Evolutionary conservation across 2,113 vertebrate genomes (phyloP).

Genomic region (Charadrius vociferus): DNA sequence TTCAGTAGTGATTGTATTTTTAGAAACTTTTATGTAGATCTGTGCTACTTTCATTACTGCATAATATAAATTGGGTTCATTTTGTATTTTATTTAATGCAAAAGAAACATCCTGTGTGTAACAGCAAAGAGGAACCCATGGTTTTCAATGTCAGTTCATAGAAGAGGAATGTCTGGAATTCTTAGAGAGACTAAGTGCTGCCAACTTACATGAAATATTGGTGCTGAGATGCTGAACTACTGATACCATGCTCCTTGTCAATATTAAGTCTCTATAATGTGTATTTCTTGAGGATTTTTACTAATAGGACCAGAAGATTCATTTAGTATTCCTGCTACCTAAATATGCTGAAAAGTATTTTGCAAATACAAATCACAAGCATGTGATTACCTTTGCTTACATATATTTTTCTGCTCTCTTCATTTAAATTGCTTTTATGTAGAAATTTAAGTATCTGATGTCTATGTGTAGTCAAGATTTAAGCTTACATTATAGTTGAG

Average conservation of each 20-base stretch:
- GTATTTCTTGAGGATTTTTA: background rate
- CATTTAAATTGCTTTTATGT: background rate
- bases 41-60: background rate
- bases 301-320: background rate
- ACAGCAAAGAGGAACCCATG: background rate
- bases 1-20: background rate
- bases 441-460: background rate
- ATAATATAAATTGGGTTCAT: background rate
- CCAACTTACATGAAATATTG: background rate
- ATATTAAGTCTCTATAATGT: background rate
- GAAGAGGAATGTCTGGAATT: background rate
- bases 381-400: background rate
- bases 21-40: background rate
- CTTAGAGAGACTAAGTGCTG: background rate
- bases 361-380: background rate
- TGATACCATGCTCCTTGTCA: background rate
- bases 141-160: background rate
- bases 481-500: background rate
- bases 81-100: background rate
- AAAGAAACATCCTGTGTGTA: background rate
- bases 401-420: background rate
- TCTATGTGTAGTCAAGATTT: background rate
- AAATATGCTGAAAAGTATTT: background rate
- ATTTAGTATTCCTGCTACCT: background rate
- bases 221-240: background rate